phyloP scores from a whole-genome alignment of 2,888 invertebrate species.

The Synergus itoensis region DNA sequence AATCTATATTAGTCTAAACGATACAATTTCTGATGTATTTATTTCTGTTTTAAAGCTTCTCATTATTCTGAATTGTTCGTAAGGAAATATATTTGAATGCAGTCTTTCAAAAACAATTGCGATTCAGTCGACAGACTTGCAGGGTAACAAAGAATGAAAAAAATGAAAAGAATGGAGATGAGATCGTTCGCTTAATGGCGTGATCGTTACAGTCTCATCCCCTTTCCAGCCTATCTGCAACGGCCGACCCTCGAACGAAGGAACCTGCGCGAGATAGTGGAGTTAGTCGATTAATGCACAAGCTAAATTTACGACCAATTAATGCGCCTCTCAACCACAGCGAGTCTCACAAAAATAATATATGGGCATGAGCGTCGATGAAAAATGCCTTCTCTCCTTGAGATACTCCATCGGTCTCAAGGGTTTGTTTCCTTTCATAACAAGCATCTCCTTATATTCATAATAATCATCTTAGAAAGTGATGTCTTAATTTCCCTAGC shows the following conservation, averaged over 20 bases:
- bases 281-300: constrained; percentile 71
- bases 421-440: constrained; percentile 15
- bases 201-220: constrained; percentile 36
- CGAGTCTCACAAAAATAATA: constrained; percentile 59
- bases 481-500: constrained; percentile 12
- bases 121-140: not conserved
- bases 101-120: constrained; percentile 14
- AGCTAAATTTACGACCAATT: constrained; percentile 71
- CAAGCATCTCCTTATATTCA: constrained; percentile 5
- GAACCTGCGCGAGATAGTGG: constrained; percentile 64
- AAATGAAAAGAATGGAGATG: constrained; percentile 30
- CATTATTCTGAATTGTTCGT: constrained; percentile 26
- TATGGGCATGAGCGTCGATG: constrained; percentile 55
- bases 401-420: not conserved
- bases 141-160: not conserved
- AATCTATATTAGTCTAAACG: not conserved
- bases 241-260: constrained; percentile 41
- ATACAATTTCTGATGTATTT: not conserved
- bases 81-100: constrained; percentile 11
- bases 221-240: constrained; percentile 12
- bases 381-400: constrained; percentile 52
- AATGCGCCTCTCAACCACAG: constrained; percentile 65
- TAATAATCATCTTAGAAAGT: not conserved
- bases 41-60: not conserved
- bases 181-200: constrained; percentile 33